Evolutionary conservation across 2,113 vertebrate genomes (phyloP), one percentile per base, ranked within the genome.

Genomic region (Ceyx cyanopectus): DNA sequence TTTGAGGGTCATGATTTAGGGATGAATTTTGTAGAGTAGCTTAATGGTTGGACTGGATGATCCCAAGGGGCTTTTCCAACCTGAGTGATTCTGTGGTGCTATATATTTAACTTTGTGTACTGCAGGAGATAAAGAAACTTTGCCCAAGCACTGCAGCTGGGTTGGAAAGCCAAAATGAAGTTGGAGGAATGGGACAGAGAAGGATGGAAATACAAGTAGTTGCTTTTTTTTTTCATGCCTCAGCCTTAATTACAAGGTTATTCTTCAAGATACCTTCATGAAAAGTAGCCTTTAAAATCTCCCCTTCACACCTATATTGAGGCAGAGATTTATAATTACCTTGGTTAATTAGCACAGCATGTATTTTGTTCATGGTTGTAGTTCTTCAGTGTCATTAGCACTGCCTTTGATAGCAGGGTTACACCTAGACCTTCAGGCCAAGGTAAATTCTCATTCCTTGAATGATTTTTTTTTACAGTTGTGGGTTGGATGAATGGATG

Each of bases 31-130:
- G 37, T 37, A 37, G 37, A 37, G 37, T 4, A 37, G 37, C 9
- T 37, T 37, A 10, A 37, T 37, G 37, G 37, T 37, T 37, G 37
- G 37, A 37, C 37, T 37, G 37, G 37, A 37, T 37, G 37, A 10
- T 37, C 37, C 37, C 37, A 37, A 37, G 37, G 37, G 37, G 37
- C 37, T 37, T 37, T 37, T 37, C 37, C 37, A 37, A 5, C 4
- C 37, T 37, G 37, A 37, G 37, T 37, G 37, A 37, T 37, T 37
- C 37, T 37, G 37, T 37, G 37, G 37, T 37, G 37, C 37, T 37
- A 37, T 10, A 11, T 1, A 0, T 50, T 51, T 13, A 21, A 48
- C 34, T 24, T 58, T 26, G 37, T 2, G 32, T 26, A 0, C 13
- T 58, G 24, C 2, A 7, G 3, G 79, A 57, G 45, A 17, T 23